Evolutionary conservation across 2,888 invertebrate genomes (phyloP).

Genomic region (Pycnomerus fuliginosus): DNA sequence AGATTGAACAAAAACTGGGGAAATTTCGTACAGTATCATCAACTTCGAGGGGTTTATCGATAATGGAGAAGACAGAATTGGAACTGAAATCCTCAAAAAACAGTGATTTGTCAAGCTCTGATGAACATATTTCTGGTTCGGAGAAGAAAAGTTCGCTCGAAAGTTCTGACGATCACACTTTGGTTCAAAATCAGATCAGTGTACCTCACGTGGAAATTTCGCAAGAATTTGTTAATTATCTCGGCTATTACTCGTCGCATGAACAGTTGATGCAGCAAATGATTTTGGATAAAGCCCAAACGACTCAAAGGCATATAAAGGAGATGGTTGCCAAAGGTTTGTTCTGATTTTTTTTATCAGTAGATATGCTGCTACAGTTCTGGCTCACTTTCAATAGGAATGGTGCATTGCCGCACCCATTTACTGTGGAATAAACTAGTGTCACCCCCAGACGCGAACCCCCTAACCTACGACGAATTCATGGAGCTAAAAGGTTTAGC

Average conservation of each 20-base stretch:
- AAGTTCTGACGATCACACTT: conserved; percentile 3
- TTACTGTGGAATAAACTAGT: conserved; percentile 69
- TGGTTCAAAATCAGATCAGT: conserved; percentile 4
- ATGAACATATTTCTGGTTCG: conserved; percentile 30
- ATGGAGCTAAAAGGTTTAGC: conserved; percentile 64
- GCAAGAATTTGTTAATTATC: conserved; percentile 66
- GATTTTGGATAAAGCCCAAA: conserved; percentile 59
- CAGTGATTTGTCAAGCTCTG: conserved; percentile 29
- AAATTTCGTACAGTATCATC: conserved; percentile 62
- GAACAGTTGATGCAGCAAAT: conserved; percentile 66
- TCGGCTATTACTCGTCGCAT: conserved; percentile 69
- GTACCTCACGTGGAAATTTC: conserved; percentile 49
- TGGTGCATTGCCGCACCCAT: conserved; percentile 68
- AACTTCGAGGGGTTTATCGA: conserved; percentile 36
- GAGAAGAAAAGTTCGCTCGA: conserved; percentile 20
- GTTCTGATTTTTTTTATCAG: conserved; percentile 14
- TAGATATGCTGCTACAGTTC: too few species aligned
- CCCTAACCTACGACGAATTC: conserved; percentile 63
- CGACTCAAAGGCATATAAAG: conserved; percentile 58
- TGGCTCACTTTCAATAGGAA: too few species aligned
- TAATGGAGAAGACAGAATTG: conserved; percentile 32
- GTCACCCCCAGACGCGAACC: conserved; percentile 51
- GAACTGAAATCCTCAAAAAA: conserved; percentile 23
- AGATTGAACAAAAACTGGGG: conserved; percentile 60
- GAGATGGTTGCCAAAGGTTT: conserved; percentile 63